These are phyloP conservation scores for Sylvia borin DNA, from an alignment of 2,797 vertebrate genomes.

Conservation along the genomic window DNA sequence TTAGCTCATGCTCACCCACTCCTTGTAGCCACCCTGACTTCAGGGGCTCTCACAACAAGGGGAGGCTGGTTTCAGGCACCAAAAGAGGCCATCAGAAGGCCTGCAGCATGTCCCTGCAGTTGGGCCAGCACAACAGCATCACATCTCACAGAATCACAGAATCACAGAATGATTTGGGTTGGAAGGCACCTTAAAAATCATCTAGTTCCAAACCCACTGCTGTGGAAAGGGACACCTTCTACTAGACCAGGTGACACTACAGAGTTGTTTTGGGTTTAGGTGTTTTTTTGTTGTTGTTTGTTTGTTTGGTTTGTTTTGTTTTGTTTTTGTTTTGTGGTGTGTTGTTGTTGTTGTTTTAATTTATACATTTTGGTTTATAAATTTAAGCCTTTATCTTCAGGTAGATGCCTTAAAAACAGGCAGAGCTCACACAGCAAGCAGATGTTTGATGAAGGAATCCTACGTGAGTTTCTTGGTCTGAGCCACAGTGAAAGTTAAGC, in stretches of 20 bases:
- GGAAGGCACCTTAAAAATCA: not conserved
- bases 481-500: not conserved
- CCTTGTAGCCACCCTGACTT: not conserved
- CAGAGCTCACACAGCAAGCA: rapidly evolving
- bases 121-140: not conserved
- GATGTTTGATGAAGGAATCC: not conserved
- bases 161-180: not conserved
- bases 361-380: not conserved
- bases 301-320: too few species aligned
- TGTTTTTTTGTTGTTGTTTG: too few species aligned
- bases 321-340: too few species aligned
- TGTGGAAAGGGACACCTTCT: not conserved
- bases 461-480: not conserved
- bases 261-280: not conserved
- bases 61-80: not conserved
- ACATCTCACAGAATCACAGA: not conserved
- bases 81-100: not conserved
- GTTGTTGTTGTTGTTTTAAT: not conserved
- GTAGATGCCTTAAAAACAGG: not conserved
- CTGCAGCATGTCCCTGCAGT: not conserved
- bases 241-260: not conserved
- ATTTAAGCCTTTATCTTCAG: not conserved
- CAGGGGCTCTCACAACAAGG: not conserved
- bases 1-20: not conserved
- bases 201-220: not conserved